phyloP scores from a whole-genome alignment of 2,797 vertebrate genomes.

The Pempheris klunzingeri region DNA sequence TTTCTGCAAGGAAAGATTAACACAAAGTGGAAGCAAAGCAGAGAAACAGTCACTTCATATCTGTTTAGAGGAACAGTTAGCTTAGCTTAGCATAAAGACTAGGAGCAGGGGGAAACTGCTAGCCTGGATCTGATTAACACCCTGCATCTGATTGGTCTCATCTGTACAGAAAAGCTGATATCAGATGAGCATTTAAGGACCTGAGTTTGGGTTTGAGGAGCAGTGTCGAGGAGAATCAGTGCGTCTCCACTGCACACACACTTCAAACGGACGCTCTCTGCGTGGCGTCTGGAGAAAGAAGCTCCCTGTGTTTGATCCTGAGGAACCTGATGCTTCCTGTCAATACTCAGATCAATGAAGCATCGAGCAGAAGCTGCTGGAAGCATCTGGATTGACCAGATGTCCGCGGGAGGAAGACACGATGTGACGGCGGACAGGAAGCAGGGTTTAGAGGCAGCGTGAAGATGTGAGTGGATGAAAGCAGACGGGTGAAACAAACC shows the following conservation, averaged over 20 bases:
- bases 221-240: too few relatives aligned
- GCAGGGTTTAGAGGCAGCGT: background rate
- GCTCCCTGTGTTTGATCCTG: background rate
- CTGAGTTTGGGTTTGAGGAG: too few relatives aligned
- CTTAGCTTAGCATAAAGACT: too few relatives aligned
- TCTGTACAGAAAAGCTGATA: too few relatives aligned
- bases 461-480: background rate
- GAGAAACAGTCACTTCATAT: too few relatives aligned
- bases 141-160: too few relatives aligned
- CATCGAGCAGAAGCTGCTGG: background rate
- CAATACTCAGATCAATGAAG: slow-evolving; percentile 3
- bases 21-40: too few relatives aligned
- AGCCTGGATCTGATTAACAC: too few relatives aligned
- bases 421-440: background rate
- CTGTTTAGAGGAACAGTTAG: too few relatives aligned
- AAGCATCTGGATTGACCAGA: slow-evolving; percentile 10
- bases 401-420: background rate
- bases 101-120: too few relatives aligned
- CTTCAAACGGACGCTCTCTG: background rate
- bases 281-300: background rate
- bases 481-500: background rate
- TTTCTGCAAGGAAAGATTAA: too few relatives aligned
- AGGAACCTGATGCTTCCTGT: background rate
- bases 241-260: background rate
- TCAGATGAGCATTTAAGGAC: too few relatives aligned